phyloP scores from a whole-genome alignment of 2,797 vertebrate species.

The Podarcis siculus region DNA sequence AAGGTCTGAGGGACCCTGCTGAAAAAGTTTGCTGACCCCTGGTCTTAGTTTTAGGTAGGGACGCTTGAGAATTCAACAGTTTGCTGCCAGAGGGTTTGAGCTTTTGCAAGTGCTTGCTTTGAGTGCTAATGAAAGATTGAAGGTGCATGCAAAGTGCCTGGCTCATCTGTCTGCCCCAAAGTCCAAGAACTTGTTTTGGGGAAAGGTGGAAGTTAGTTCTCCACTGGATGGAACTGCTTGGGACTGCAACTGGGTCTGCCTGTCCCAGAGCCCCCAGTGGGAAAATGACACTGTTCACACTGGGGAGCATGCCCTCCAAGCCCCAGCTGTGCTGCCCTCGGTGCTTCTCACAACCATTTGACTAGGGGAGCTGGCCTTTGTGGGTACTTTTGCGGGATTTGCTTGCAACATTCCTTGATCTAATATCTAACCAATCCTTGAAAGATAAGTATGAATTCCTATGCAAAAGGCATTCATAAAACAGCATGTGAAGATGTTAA shows the following conservation, averaged over 20 bases:
- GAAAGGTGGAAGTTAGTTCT: not conserved
- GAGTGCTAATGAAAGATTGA: not conserved
- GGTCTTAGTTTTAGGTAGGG: not conserved
- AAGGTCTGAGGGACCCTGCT: no score
- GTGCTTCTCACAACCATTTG: not conserved
- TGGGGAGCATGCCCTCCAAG: not conserved
- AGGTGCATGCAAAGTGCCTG: not conserved
- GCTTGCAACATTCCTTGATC: not conserved
- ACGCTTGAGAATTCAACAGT: not conserved
- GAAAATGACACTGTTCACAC: not conserved
- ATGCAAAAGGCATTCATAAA: not conserved
- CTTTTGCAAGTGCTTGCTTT: not conserved
- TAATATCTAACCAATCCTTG: not conserved
- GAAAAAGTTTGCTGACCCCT: no score
- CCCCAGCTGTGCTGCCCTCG: not conserved
- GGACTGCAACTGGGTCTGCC: not conserved
- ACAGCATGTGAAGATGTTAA: not conserved
- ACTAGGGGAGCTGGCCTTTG: not conserved
- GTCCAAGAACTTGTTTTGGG: not conserved
- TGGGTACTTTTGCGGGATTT: not conserved
- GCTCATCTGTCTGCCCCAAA: not conserved
- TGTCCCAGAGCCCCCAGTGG: not conserved
- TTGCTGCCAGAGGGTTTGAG: not conserved
- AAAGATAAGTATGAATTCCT: not conserved
- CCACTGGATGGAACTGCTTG: not conserved